A percentile compares a stretch with the other conserved stretches of the same genome.
phyloP scores from a whole-genome alignment of 1,140 invertebrate genomes.

The Drosophila willistoni region DNA sequence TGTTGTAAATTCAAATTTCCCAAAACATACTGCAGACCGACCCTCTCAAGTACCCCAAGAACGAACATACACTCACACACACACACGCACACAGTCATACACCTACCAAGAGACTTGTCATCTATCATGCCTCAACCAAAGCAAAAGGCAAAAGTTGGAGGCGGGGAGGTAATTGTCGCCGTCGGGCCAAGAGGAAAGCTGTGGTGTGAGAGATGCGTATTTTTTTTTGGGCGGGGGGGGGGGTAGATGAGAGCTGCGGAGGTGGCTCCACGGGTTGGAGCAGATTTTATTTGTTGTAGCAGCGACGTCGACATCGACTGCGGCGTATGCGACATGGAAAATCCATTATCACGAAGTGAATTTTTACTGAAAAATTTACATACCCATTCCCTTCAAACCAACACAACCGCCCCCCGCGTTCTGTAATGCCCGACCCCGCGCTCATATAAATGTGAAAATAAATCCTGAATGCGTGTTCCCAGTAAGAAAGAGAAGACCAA shows the following conservation, averaged over 20 bases:
- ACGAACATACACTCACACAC: conserved; percentile 31
- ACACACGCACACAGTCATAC: conserved; percentile 30
- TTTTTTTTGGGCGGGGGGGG: not conserved
- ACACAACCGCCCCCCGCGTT: not conserved
- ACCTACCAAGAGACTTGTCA: conserved; percentile 70
- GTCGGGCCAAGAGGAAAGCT: conserved; percentile 21
- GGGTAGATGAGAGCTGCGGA: conserved; percentile 1
- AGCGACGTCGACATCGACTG: conserved; percentile 49
- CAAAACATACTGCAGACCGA: conserved; percentile 53
- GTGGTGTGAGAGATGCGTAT: conserved; percentile 14
- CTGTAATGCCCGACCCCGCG: not conserved
- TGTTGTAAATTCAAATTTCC: conserved; percentile 62
- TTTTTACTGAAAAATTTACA: conserved; percentile 81
- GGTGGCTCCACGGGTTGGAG: conserved; percentile 34
- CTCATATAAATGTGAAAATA: conserved; percentile 80
- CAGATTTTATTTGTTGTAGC: conserved; percentile 61
- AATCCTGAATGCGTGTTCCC: conserved; percentile 77
- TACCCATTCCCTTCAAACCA: conserved; percentile 48
- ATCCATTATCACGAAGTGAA: conserved; percentile 81
- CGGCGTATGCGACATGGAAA: conserved; percentile 78
- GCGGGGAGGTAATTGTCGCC: conserved; percentile 70
- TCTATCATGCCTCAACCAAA: conserved; percentile 70
- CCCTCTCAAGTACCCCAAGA: conserved; percentile 60
- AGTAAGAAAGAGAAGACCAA: conserved; percentile 27
- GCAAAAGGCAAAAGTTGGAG: conserved; percentile 42